Base-by-base conservation (phyloP, 2,888 invertebrate species). In the Caradrina kadenii region DNA sequence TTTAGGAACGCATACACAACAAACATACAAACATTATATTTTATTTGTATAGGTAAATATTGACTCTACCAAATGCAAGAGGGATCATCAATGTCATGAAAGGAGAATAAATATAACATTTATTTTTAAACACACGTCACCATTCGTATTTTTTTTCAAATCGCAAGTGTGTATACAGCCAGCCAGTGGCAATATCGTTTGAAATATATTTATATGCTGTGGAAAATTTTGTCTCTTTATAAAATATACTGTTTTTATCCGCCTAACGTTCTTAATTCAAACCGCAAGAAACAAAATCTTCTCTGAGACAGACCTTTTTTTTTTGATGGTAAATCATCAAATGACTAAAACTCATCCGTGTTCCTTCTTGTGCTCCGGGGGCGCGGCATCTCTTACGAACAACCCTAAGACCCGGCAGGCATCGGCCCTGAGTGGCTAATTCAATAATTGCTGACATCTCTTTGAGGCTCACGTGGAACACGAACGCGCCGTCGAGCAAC, bases 101-200 rank as follows among this genome's bases (percentile, higher is more conserved):
- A 61, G 8, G 26, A 67, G 45, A 31, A 48, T 68, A 55, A 69
- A 60, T 15, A 50, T 13, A 17, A 21, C 22, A 42, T n/a, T 19
- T 63, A 62, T 75, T 69, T 63, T n/a, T 63, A 63, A 53, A 74
- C 49, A 11, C 53, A 17, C 35, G 49, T 50, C 74, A 49, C 17
- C 15, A 48, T 69, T 75, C 45, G 50, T 63, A 8, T 74, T 62
- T 55, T 75, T 75, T 73, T 74, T 74, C 21, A 62, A 74, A 63
- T 67, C n/a, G 10, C 19, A 49, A 53, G 42, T 65, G 50, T 48
- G 31, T 21, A 21, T 48, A 26, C 19, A 48, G 22, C 31, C 45
- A 61, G 60, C 50, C 55, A 31, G 73, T 59, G 6, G 35, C 49
- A 49, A 31, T 54, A 49, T 45, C 50, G 48, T 19, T 50, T 21